These are phyloP conservation scores for Potorous gilbertii DNA, from an alignment of 2,797 vertebrate genomes.

Conservation along the genomic window DNA sequence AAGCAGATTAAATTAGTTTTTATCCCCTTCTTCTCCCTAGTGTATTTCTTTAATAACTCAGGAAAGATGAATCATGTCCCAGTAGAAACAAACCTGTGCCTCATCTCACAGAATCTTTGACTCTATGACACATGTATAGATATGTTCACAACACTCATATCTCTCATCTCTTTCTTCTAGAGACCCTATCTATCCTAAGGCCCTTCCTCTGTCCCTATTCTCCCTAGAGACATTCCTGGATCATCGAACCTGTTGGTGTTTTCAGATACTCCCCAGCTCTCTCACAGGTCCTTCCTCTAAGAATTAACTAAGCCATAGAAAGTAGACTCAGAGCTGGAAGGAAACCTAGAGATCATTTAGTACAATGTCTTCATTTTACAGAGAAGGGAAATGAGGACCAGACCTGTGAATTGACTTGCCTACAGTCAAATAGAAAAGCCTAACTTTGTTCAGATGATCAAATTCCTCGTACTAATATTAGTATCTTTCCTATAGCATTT, in stretches of 20 bases:
- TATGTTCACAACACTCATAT: background rate
- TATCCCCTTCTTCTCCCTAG: background rate
- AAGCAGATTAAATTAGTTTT: background rate
- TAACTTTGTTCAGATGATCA: background rate
- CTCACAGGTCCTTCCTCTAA: conserved; percentile 13
- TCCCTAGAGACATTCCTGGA: background rate
- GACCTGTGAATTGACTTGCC: background rate
- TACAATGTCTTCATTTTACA: background rate
- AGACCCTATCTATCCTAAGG: background rate
- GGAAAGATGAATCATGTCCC: background rate
- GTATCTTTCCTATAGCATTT: background rate
- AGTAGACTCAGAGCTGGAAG: background rate
- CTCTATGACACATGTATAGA: background rate
- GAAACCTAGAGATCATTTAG: background rate
- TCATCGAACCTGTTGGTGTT: background rate
- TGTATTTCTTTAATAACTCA: background rate
- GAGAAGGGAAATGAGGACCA: background rate
- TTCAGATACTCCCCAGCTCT: background rate
- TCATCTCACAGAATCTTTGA: background rate
- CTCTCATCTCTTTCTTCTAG: background rate
- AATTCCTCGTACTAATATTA: background rate
- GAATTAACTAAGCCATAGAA: background rate
- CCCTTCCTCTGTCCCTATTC: background rate
- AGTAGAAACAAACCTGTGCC: background rate
- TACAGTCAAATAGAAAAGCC: background rate